Percentiles rank a stretch among this genome's conserved stretches.
phyloP scores from a whole-genome alignment of 2,113 vertebrate genomes.

The Limnothrissa miodon region DNA sequence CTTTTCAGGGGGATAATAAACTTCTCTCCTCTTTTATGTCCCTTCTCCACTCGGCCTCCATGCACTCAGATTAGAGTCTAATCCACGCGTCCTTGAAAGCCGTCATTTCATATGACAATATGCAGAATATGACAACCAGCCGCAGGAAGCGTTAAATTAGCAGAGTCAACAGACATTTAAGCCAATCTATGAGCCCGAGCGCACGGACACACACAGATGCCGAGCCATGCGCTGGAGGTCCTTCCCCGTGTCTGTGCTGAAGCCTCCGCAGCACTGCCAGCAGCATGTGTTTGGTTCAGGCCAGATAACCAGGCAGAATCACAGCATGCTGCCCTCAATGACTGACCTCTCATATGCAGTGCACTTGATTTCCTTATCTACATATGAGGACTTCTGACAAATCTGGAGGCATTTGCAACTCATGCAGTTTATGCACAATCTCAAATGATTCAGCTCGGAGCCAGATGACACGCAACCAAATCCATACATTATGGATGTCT shows the following conservation, averaged over 20 bases:
- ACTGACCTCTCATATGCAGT: neutral
- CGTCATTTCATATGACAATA: conserved; percentile 52
- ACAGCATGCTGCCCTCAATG: neutral
- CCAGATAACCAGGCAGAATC: conserved; percentile 13
- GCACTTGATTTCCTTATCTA: conserved; percentile 24
- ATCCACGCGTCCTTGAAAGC: conserved; percentile 72
- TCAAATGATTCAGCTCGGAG: neutral
- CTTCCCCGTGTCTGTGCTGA: neutral
- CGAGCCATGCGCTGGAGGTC: neutral
- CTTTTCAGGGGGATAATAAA: conserved; percentile 80
- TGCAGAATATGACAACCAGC: conserved; percentile 67
- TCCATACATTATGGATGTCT: neutral
- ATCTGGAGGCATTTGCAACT: neutral
- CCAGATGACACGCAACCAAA: neutral
- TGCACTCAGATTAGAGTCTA: conserved; percentile 71
- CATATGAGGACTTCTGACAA: conserved; percentile 12
- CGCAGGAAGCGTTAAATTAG: conserved; percentile 50
- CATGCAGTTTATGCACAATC: neutral
- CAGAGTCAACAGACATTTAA: conserved; percentile 55
- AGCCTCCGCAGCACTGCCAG: neutral
- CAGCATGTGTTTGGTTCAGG: neutral
- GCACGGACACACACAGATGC: neutral
- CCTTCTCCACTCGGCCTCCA: conserved; percentile 73
- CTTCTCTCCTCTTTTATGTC: conserved; percentile 76
- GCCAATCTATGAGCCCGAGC: neutral